Evolutionary conservation across 2,113 vertebrate genomes (phyloP).

Genomic region (Elephantulus edwardii): DNA sequence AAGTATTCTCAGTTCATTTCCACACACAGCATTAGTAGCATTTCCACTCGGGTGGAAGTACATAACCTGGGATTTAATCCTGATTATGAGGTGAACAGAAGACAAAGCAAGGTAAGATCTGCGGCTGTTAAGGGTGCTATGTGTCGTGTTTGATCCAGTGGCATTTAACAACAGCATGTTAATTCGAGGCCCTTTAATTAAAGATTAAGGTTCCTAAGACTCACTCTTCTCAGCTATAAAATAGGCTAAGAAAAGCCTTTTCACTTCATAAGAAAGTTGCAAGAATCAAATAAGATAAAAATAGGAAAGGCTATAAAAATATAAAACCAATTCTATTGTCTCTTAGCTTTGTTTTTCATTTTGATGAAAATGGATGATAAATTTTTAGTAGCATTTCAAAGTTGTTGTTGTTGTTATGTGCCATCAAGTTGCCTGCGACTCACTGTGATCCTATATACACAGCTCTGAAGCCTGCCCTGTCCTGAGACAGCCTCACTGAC

Average conservation of each 20-base stretch:
- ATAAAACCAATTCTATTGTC: background rate
- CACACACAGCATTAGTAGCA: background rate
- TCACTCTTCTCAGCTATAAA: background rate
- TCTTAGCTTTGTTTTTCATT: background rate
- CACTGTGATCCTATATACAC: too few relatives aligned
- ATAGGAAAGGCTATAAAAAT: background rate
- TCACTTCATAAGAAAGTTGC: background rate
- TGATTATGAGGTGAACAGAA: too few relatives aligned
- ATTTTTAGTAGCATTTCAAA: too few relatives aligned
- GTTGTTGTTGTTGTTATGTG: too few relatives aligned
- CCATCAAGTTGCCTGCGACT: too few relatives aligned
- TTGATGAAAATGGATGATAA: background rate
- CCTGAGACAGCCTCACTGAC: too few relatives aligned
- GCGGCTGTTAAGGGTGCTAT: too few relatives aligned
- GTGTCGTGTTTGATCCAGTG: too few relatives aligned
- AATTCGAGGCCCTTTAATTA: background rate
- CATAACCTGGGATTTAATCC: background rate
- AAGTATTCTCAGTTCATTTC: background rate
- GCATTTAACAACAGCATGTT: too few relatives aligned
- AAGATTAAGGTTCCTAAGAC: background rate
- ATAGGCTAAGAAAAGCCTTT: background rate
- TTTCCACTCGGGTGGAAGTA: background rate
- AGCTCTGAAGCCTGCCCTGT: too few relatives aligned
- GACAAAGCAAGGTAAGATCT: too few relatives aligned
- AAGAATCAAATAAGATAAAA: background rate